These are phyloP conservation scores for Dicrurus megarhynchus DNA, from an alignment of 2,113 vertebrate species.

Conservation along the genomic window DNA sequence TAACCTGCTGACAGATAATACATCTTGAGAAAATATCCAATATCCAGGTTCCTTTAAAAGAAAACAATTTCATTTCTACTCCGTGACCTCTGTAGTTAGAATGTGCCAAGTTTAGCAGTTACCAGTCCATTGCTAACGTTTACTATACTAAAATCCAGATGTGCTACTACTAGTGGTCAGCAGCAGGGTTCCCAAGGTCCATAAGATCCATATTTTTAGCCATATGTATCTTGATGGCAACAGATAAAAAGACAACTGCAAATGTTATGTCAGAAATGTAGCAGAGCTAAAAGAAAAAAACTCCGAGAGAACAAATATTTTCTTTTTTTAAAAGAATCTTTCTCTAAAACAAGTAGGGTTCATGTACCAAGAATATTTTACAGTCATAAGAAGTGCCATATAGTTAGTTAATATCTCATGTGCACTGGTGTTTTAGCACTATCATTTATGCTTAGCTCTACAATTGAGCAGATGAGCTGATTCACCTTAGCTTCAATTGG, in stretches of 20 bases:
- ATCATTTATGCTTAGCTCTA: neutral
- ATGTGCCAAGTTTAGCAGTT: neutral
- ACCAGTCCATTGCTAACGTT: neutral
- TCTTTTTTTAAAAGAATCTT: neutral
- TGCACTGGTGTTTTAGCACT: neutral
- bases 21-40: neutral
- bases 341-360: neutral
- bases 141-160: neutral
- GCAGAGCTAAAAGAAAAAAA: neutral
- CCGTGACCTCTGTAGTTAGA: accelerated
- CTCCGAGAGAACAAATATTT: neutral
- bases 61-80: neutral
- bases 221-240: neutral
- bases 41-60: neutral
- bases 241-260: neutral
- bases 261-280: neutral
- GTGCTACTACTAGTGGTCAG: neutral
- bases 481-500: neutral
- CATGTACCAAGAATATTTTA: neutral
- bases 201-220: neutral
- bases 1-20: neutral
- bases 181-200: neutral
- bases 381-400: neutral
- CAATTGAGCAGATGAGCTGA: neutral
- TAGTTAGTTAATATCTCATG: neutral